Evolutionary conservation across 1,140 invertebrate genomes (phyloP).

Genomic region (Drosophila orena): DNA sequence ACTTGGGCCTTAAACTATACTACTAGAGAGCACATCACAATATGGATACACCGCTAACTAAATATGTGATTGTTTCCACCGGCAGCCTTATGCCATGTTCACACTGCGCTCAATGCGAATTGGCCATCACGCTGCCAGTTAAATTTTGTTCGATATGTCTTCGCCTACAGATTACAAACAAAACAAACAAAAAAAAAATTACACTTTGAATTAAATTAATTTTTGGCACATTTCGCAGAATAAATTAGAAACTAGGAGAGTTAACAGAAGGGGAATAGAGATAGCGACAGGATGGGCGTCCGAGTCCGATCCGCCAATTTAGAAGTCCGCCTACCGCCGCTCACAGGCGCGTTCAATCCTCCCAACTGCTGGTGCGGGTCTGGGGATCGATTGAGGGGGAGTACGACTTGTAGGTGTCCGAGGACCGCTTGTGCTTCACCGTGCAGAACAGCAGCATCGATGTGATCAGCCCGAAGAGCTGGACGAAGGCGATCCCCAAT

Average conservation of each 20-base stretch:
- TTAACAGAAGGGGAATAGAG: conserved; percentile 27
- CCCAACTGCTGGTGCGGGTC: conserved; percentile 85
- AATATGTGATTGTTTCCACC: not conserved
- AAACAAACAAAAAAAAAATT: conserved; percentile 35
- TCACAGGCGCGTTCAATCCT: conserved; percentile 79
- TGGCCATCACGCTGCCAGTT: not conserved
- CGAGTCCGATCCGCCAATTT: not conserved
- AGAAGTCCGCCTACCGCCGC: not conserved
- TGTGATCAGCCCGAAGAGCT: conserved; percentile 90
- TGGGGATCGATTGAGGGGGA: conserved; percentile 86
- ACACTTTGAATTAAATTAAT: conserved; percentile 67
- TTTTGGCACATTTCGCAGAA: conserved; percentile 79
- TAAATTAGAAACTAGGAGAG: conserved; percentile 35
- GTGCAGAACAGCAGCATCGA: conserved; percentile 92
- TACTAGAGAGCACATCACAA: conserved; percentile 78
- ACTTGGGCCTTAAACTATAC: conserved; percentile 24
- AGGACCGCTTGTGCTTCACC: conserved; percentile 89
- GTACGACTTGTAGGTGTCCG: conserved; percentile 89
- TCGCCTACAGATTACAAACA: conserved; percentile 43
- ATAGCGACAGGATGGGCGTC: not conserved
- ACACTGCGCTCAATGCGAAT: too few relatives aligned
- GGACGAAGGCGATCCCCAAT: conserved; percentile 89
- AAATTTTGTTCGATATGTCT: conserved; percentile 45
- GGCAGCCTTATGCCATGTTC: not conserved
- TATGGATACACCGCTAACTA: conserved; percentile 74